phyloP scores from a whole-genome alignment of 2,113 vertebrate species.

The Lasiurus borealis region DNA sequence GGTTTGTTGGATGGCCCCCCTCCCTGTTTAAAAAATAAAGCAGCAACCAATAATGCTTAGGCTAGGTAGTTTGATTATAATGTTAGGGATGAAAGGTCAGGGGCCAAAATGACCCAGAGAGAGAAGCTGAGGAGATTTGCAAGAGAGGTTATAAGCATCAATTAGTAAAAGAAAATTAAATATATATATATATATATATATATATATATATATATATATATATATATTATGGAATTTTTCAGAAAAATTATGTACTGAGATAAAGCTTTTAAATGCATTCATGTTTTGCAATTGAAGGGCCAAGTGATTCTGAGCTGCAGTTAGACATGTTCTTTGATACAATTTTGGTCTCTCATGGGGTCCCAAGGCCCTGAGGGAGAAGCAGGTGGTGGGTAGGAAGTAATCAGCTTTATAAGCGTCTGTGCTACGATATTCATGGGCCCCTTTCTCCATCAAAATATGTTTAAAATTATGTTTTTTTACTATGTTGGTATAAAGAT shows the following conservation, averaged over 20 bases:
- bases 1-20: slow-evolving; percentile 61
- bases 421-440: neutral
- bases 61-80: slow-evolving; percentile 70
- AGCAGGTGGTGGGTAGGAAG: neutral
- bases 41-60: slow-evolving; percentile 63
- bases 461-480: neutral
- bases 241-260: neutral
- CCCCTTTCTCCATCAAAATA: neutral
- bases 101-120: slow-evolving; percentile 32
- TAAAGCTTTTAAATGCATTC: slow-evolving; percentile 58
- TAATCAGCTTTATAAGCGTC: neutral
- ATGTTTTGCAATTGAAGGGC: neutral
- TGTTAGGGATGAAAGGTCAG: slow-evolving; percentile 61
- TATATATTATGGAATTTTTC: slow-evolving; percentile 36
- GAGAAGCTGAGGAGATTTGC: slow-evolving; percentile 45
- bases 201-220: neutral
- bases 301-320: neutral
- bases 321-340: neutral
- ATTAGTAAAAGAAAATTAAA: slow-evolving; percentile 14
- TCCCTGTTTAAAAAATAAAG: slow-evolving; percentile 58
- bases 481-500: neutral
- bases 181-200: neutral
- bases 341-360: neutral
- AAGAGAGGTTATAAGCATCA: slow-evolving; percentile 17
- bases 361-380: neutral